phyloP scores from a whole-genome alignment of 2,888 invertebrate species.

The Dione vanillae region DNA sequence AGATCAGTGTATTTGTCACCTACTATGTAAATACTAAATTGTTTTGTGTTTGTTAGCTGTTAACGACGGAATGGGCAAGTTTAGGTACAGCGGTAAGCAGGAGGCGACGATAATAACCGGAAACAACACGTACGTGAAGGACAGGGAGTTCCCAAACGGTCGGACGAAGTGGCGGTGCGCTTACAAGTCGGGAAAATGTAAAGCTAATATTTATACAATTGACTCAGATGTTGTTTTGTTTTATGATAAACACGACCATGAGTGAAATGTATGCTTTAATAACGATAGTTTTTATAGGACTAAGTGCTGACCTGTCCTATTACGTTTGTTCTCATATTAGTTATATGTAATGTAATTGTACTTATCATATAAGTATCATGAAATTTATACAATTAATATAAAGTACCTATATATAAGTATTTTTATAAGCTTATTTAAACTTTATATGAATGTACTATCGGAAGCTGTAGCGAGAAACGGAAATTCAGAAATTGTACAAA shows the following conservation, averaged over 20 bases:
- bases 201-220: conserved; percentile 65
- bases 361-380: too few relatives aligned
- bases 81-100: conserved; percentile 58
- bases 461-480: too few relatives aligned
- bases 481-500: too few relatives aligned
- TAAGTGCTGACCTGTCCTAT: too few relatives aligned
- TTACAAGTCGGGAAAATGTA: conserved; percentile 57
- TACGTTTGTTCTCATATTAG: not conserved
- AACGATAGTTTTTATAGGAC: too few relatives aligned
- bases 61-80: conserved; percentile 51
- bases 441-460: too few relatives aligned
- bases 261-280: conserved; percentile 3
- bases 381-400: too few relatives aligned
- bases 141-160: conserved; percentile 60
- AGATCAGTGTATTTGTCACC: not conserved
- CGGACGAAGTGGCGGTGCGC: conserved; percentile 64
- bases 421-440: too few relatives aligned
- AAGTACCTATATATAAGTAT: too few relatives aligned
- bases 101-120: conserved; percentile 62
- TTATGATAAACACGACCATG: conserved; percentile 63
- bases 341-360: conserved; percentile 50
- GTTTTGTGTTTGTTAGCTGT: conserved; percentile 40
- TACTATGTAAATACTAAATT: conserved; percentile 11
- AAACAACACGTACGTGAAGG: conserved; percentile 61
- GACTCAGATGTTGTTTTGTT: conserved; percentile 63